Conservation (phyloP, 2,797 vertebrate species). For the Peromyscus melanophrys region DNA sequence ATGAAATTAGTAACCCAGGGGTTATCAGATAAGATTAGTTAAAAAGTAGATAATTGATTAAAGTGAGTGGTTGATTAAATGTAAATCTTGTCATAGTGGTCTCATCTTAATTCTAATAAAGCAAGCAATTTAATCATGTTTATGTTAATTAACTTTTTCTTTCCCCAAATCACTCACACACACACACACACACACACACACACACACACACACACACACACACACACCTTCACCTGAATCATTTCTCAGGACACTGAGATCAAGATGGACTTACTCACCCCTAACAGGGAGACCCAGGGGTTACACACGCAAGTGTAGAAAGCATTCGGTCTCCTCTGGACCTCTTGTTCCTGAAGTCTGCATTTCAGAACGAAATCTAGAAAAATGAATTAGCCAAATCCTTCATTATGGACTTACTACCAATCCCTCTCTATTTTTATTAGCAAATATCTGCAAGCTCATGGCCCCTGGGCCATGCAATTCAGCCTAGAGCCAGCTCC, state of each 20-base stretch:
- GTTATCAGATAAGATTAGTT: conserved; percentile 47
- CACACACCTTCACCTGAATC: background rate
- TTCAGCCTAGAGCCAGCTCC: conserved; percentile 30
- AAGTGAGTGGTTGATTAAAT: conserved; percentile 63
- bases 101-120: conserved; percentile 69
- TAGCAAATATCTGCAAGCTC: background rate
- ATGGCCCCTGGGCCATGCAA: background rate
- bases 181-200: no score
- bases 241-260: background rate
- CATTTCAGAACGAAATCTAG: conserved; percentile 89
- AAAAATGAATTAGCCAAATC: conserved; percentile 69
- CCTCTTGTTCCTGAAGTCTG: conserved; percentile 91
- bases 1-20: conserved; percentile 20
- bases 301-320: conserved; percentile 93
- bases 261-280: conserved; percentile 91
- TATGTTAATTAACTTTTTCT: background rate
- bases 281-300: conserved; percentile 95
- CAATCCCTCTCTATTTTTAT: conserved; percentile 23
- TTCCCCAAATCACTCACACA: background rate
- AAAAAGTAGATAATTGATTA: conserved; percentile 58
- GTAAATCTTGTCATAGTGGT: conserved; percentile 21
- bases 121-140: conserved; percentile 54
- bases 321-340: conserved; percentile 90
- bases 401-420: conserved; percentile 50
- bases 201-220: background rate